These are phyloP conservation scores for Micoletzkya japonica DNA, from an alignment of 2,888 invertebrate genomes.

Conservation along the genomic window DNA sequence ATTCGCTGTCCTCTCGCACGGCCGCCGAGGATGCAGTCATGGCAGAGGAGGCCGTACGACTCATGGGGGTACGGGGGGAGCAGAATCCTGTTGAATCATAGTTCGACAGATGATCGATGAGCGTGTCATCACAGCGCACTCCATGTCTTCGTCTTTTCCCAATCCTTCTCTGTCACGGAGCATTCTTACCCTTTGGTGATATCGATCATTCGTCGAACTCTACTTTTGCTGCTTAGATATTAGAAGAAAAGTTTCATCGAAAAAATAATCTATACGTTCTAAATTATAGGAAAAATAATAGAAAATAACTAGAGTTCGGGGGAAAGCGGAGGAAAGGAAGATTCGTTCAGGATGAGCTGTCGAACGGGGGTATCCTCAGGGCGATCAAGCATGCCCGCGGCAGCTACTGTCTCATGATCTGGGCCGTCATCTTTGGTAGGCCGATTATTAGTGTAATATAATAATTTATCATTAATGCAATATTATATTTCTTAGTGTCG, in stretches of 20 bases:
- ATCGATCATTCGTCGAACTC: not conserved
- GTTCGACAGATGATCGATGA: conserved; percentile 34
- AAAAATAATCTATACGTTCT: not conserved
- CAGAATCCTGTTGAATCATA: not conserved
- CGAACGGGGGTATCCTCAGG: not conserved
- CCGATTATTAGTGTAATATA: no score
- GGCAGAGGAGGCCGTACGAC: conserved; percentile 35
- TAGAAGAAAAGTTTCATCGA: not conserved
- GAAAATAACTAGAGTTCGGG: not conserved
- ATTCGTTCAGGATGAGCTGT: not conserved
- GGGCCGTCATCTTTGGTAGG: not conserved
- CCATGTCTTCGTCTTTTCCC: not conserved
- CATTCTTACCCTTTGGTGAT: not conserved
- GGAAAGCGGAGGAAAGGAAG: no score
- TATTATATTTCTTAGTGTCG: no score
- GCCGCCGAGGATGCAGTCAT: conserved; percentile 41
- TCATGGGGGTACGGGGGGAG: no score
- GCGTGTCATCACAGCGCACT: conserved; percentile 13
- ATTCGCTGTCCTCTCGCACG: no score
- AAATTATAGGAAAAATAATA: not conserved
- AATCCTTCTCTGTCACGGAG: not conserved
- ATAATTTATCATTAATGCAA: no score
- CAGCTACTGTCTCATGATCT: not conserved
- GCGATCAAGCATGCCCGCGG: not conserved
- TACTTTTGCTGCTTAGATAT: not conserved